Base-by-base conservation (phyloP, 1,140 invertebrate species). In the Uloborus diversus region DNA sequence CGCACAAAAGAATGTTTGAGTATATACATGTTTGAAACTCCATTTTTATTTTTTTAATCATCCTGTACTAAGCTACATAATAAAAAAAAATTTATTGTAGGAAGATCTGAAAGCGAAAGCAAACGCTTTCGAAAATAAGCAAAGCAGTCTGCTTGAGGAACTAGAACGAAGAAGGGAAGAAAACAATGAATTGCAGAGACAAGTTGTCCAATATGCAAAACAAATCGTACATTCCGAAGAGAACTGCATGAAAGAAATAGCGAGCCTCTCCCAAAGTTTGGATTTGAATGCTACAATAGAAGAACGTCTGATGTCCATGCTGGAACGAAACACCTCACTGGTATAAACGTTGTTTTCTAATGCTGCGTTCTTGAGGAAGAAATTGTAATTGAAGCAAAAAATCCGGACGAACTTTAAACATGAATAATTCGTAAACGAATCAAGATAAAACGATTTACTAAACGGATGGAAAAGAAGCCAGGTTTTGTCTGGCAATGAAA, bases 201-300 rank as follows among this genome's bases (percentile, higher is more conserved):
- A 27, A 9, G 25, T 68, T 0, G n/a, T 3, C 4, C 25, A 49
- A 2, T 28, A 14, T 5, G 28, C 37, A 1, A 32, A n/a, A 28
- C 25, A 68, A 23, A 47, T 20, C 9, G 27, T 49, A 14, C 4
- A 17, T 0, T 30, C 1, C 7, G 25, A 68, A 9, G 64, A 68
- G 20, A 32, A 68, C 14, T 68, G 64, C 27, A 68, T 68, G 64
- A n/a, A 30, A 32, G 42, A 30, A 3, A 49, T 68, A 17, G 64
- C 37, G 2, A 35, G 25, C 9, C 20, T 68, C n/a, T 49, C 64
- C 0, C 35, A 30, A 32, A 51, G 28, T 30, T 32, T 30, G n/a
- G 64, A 68, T 9, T n/a, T 68, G 7, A 51, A 68, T 3, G 27
- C 64, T 37, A 68, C 51, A 47, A 5, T 68, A 3, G 64, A 68